These are phyloP conservation scores for Formica selysi DNA, from an alignment of 1,140 invertebrate genomes.

Conservation along the genomic window DNA sequence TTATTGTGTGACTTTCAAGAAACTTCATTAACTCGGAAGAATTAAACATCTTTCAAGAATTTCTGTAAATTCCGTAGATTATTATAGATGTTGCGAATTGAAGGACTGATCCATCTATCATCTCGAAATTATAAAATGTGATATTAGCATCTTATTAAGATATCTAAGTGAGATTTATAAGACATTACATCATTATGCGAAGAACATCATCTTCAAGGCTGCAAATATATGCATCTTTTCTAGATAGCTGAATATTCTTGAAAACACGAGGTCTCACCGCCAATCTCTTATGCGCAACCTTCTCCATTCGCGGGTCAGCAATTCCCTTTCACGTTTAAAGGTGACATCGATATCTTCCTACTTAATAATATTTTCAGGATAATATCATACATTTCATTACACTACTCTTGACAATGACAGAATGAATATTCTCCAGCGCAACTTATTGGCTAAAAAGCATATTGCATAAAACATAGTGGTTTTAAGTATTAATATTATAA, in stretches of 20 bases:
- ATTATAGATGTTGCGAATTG: neutral
- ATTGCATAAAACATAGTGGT: neutral
- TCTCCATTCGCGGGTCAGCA: neutral
- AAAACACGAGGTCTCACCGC: slow-evolving; percentile 36
- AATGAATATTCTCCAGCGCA: neutral
- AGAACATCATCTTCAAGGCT: slow-evolving; percentile 40
- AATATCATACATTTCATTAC: neutral
- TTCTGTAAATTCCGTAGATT: neutral
- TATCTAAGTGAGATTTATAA: slow-evolving; percentile 22
- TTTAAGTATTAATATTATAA: neutral
- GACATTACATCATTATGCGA: slow-evolving; percentile 16
- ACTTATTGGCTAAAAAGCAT: neutral
- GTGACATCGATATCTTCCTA: neutral
- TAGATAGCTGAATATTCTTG: slow-evolving; percentile 6
- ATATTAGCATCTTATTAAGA: neutral
- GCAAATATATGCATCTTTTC: slow-evolving; percentile 12
- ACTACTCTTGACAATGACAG: neutral
- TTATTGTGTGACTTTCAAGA: neutral
- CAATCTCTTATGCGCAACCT: slow-evolving; percentile 11
- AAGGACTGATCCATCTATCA: neutral
- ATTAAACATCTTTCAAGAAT: neutral
- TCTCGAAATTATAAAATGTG: neutral
- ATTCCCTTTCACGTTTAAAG: slow-evolving; percentile 5
- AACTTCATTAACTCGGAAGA: neutral
- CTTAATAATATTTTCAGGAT: slow-evolving; percentile 13